These are phyloP conservation scores for Endomychus coccineus DNA, from an alignment of 2,888 invertebrate species.

Conservation along the genomic window DNA sequence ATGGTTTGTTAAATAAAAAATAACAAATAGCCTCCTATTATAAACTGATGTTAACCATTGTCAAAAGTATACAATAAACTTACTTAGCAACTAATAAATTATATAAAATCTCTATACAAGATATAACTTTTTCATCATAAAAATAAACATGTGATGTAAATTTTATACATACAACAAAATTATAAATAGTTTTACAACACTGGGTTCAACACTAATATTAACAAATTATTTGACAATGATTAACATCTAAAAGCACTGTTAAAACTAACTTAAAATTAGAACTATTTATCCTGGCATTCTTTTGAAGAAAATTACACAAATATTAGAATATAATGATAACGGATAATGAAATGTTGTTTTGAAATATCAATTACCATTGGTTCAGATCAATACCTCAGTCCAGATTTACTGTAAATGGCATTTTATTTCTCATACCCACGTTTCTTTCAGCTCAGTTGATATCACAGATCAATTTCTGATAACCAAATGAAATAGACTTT, in stretches of 20 bases:
- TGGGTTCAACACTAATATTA: conserved; percentile 31
- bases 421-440: no score
- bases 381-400: no score
- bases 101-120: conserved; percentile 31
- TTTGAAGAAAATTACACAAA: conserved; percentile 30
- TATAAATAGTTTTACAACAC: conserved; percentile 37
- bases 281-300: conserved; percentile 38
- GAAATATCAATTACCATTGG: no score
- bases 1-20: conserved; percentile 36
- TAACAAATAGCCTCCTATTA: conserved; percentile 27
- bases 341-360: no score
- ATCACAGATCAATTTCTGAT: no score
- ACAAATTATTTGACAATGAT: conserved; percentile 35
- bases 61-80: conserved; percentile 25
- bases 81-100: conserved; percentile 24
- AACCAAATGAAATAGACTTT: no score
- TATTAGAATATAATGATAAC: no score
- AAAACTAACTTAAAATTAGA: conserved; percentile 39
- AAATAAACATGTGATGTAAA: conserved; percentile 34
- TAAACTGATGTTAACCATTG: conserved; percentile 36
- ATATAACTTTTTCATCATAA: conserved; percentile 22
- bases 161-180: conserved; percentile 26
- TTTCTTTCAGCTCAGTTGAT: no score
- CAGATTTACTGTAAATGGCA: no score
- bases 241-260: conserved; percentile 30